Conservation (phyloP, 2,888 invertebrate species). For the Polylopha cassiicola region DNA sequence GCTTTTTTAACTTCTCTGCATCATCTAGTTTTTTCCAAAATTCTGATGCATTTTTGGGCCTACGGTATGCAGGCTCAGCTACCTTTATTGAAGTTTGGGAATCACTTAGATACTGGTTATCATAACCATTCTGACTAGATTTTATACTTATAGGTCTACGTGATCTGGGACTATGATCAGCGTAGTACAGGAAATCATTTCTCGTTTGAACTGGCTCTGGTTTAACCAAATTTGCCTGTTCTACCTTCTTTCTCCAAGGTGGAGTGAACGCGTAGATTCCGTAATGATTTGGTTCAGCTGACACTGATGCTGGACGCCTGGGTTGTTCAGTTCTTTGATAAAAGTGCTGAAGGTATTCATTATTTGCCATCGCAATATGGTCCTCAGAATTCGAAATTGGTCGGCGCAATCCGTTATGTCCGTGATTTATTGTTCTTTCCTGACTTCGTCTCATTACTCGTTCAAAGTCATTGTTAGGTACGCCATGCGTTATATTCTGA, state of each 20-base stretch:
- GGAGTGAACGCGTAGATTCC: conserved; percentile 61
- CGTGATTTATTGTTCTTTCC: conserved; percentile 61
- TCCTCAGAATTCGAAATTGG: conserved; percentile 73
- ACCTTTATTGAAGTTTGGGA: conserved; percentile 60
- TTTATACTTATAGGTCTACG: conserved; percentile 84
- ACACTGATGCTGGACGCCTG: conserved; percentile 67
- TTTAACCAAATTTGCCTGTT: conserved; percentile 48
- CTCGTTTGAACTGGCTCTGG: conserved; percentile 60
- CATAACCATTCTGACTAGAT: conserved; percentile 60
- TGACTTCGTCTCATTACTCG: conserved; percentile 71
- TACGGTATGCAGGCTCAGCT: conserved; percentile 50
- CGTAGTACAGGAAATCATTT: conserved; percentile 80
- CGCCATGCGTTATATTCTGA: conserved; percentile 54
- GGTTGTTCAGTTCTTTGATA: conserved; percentile 59
- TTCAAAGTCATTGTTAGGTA: conserved; percentile 69
- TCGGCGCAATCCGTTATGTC: conserved; percentile 64
- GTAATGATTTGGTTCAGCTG: conserved; percentile 70
- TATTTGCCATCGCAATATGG: conserved; percentile 72
- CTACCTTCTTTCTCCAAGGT: conserved; percentile 58
- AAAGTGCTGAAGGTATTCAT: conserved; percentile 54
- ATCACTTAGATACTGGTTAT: conserved; percentile 71
- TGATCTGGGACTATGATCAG: conserved; percentile 84
- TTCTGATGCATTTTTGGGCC: conserved; percentile 75
- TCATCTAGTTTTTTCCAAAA: conserved; percentile 81
- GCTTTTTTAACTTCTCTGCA: conserved; percentile 60